Evolutionary conservation across 2,797 vertebrate genomes (phyloP).

Genomic region (Babyrousa celebensis): DNA sequence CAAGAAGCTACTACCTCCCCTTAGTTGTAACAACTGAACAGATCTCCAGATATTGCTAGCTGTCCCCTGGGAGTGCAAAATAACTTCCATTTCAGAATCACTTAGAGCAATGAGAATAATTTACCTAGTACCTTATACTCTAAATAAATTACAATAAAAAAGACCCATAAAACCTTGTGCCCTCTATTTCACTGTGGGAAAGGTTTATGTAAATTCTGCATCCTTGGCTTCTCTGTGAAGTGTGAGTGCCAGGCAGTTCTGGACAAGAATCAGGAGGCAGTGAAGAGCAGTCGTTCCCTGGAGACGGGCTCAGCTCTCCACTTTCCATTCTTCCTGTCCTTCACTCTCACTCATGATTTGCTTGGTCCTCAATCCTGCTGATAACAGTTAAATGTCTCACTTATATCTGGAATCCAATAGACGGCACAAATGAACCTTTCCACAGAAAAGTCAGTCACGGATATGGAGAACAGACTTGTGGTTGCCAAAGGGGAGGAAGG

Average conservation of each 20-base stretch:
- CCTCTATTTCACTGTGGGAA: neutral
- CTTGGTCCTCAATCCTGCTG: no score
- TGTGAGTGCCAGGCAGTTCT: rapidly evolving
- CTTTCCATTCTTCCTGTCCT: no score
- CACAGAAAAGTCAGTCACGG: no score
- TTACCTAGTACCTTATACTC: no score
- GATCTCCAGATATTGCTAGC: rapidly evolving
- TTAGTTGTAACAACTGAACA: neutral
- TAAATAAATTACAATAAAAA: neutral
- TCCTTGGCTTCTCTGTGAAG: neutral
- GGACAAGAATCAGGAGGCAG: no score
- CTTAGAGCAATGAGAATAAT: neutral
- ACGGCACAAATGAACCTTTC: no score
- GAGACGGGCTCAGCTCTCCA: rapidly evolving
- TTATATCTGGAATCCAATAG: no score
- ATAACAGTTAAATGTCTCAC: no score
- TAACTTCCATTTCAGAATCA: neutral
- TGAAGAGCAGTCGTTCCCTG: neutral
- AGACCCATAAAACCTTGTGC: rapidly evolving
- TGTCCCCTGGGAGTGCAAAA: neutral
- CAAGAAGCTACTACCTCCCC: rapidly evolving
- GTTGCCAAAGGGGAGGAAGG: no score
- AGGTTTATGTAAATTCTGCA: rapidly evolving
- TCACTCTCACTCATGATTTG: neutral
- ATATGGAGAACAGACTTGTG: no score